Base-by-base conservation (phyloP, 37 sponge, comb jelly and placozoan species). In the Oopsacas minuta region DNA sequence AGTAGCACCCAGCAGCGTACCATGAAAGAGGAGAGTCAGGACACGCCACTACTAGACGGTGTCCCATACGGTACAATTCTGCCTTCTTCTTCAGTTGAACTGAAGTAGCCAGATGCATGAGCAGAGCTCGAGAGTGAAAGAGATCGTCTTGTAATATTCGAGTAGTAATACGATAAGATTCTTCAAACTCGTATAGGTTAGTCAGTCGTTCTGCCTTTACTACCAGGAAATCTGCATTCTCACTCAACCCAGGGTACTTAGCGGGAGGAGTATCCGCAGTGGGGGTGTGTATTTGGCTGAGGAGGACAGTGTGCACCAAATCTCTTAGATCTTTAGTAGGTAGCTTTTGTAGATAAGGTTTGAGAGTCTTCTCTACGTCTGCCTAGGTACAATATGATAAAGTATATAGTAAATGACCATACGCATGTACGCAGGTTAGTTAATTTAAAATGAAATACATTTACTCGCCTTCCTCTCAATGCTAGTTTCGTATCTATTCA, bases 1-100 rank as follows among this genome's bases (percentile, higher is more conserved):
- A 94, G 86, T 94, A 94, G 84, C 91, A 94, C 35, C 87, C 88
- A n/a, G 91, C 94, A 0, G 90, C 81, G 84, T 89, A 94, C 94
- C 94, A 94, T 0, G 94, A 51, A 25, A 94, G 86, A 17, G 94
- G 61, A 20, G 86, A 81, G 10, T 39, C 61, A 0, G 94, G 94
- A 39, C 87, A 94, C 35, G 22, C 22, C 1, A 87, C 32, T 32
- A 91, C 94, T 10, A 94, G 81, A 3, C 81, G 42, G 39, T 94
- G 92, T 0, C 90, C 90, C 0, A 90, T 83, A 0, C 88, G 82
- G 53, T 90, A 94, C 23, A 94, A 87, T 75, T 91, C 90, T n/a
- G 46, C 82, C 37, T 38, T 49, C 35, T 85, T 88, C 38, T 85
- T 87, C 38, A 53, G 69, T 1, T 83, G 84, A 7, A 91, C 89